Evolutionary conservation across 2,888 invertebrate species (phyloP), one percentile per base, ranked within the genome.

Genomic region (Synanthedon vespiformis): DNA sequence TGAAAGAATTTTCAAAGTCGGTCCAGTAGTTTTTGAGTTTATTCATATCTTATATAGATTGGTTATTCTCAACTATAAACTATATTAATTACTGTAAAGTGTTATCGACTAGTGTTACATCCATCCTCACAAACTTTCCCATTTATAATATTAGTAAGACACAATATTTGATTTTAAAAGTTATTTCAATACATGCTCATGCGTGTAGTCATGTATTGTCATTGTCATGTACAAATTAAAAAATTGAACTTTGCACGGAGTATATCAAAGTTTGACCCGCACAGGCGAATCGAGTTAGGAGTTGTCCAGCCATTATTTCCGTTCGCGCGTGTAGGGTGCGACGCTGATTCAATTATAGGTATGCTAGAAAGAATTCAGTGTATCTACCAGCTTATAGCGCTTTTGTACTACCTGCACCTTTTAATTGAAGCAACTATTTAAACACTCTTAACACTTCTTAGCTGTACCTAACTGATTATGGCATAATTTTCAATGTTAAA

Each of bases 201-300:
- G 22, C 27, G 1, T 34, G 27, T 34, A 8, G 27, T 34, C 8
- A 8, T 34, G 27, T 34, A 34, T 8, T 34, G 16, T 16, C 16
- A 16, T 16, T 16, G 27, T 27, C 27, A 27, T 6, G 27, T 16
- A 18, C 16, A 48, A 14, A 14, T 48, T 12, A 12, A 48, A 14
- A 12, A 48, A 16, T 3, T 11, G 5, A 11, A 18, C 3, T 2
- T 18, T 14, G 48, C 16, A 16, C 2, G 14, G 59, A 66, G 18
- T 64, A 62, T 61, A 69, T 69, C 70, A 71, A 70, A 72, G 60
- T 70, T 72, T 70, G 69, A 68, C 64, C 63, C 64, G 49, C 55
- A 3, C 16, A 48, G 44, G 4, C 6, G 14, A 63, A 73, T 66
- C 62, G 67, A 72, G 70, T 74, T 73, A 73, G 65, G 61, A 73